Base-by-base conservation (phyloP, 2,797 vertebrate species). In the Coranthus polyacanthus region DNA sequence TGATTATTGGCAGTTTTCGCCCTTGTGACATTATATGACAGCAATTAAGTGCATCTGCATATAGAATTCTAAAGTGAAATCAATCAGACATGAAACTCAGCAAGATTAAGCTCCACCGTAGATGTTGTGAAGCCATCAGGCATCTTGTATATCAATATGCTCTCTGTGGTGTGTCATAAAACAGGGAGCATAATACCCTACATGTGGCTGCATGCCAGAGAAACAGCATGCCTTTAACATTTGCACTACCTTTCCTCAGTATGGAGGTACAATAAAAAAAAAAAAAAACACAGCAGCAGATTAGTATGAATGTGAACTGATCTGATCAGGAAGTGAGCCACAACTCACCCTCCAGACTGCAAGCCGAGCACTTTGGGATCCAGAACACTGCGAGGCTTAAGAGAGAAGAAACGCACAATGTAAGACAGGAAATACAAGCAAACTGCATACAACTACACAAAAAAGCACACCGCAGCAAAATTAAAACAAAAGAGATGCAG, bases 281-380 rank as follows among this genome's bases (percentile, higher is more conserved):
- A 29, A 32, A 70, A 78, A 83, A 18, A 69, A 32, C 63, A 76
- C 13, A 66, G 54, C 29, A 70, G 43, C 47, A 34, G 24, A 80
- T 52, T 24, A 58, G 55, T 80, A 64, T 69, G 68, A 78, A 39
- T 59, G 58, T 54, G 21, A 81, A 76, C 37, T 24, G 32, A 82
- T 78, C 45, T 61, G 60, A 78, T 74, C 47, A 65, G 55, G 54
- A 70, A 58, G 46, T 26, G 36, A 81, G 78, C 63, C 47, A 57
- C 47, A 63, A 96, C 98, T 97, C 92, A 99, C 97, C 96, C 95
- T 83, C 92, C 94, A 78, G 95, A 89, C 83, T 97, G 96, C 76
- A 98, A 90, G 57, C 95, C 95, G 37, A 95, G 94, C 61, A 97
- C 60, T 91, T 93, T 97, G 68, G 95, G 92, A 89, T 97, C 96